Conservation (phyloP, 2,888 invertebrate species). For the Mactromeris polynyma region DNA sequence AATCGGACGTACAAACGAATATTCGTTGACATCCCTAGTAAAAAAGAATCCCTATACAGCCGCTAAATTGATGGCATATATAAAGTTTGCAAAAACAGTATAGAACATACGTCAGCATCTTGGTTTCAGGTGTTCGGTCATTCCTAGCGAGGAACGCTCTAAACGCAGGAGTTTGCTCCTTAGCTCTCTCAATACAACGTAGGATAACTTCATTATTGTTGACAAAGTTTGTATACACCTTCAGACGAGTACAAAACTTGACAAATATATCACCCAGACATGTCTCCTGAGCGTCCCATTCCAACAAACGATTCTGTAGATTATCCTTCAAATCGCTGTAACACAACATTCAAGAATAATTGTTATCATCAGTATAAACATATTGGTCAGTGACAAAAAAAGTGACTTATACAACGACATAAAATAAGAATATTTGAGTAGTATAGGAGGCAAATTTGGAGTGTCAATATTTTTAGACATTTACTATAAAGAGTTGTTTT, state of each 20-base stretch:
- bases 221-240: constrained; percentile 85
- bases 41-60: too few relatives aligned
- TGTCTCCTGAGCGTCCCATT: constrained; percentile 82
- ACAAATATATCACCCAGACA: constrained; percentile 86
- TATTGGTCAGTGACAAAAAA: too few relatives aligned
- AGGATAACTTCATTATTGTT: constrained; percentile 86
- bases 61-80: too few relatives aligned
- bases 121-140: constrained; percentile 82
- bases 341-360: not conserved
- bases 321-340: constrained; percentile 82
- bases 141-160: constrained; percentile 84
- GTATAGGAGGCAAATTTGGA: too few relatives aligned
- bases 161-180: constrained; percentile 84
- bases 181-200: constrained; percentile 82
- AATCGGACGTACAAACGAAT: too few relatives aligned
- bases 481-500: too few relatives aligned
- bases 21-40: too few relatives aligned
- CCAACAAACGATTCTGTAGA: constrained; percentile 80
- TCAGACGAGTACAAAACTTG: constrained; percentile 83
- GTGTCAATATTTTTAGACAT: too few relatives aligned
- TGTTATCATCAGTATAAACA: too few relatives aligned
- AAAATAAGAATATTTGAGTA: too few relatives aligned
- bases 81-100: not conserved
- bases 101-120: constrained; percentile 83
- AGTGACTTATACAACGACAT: too few relatives aligned